Percentiles rank a stretch among this genome's conserved stretches.
Evolutionary conservation across 2,797 vertebrate genomes (phyloP).

Genomic region (Lepilemur ruficaudatus): DNA sequence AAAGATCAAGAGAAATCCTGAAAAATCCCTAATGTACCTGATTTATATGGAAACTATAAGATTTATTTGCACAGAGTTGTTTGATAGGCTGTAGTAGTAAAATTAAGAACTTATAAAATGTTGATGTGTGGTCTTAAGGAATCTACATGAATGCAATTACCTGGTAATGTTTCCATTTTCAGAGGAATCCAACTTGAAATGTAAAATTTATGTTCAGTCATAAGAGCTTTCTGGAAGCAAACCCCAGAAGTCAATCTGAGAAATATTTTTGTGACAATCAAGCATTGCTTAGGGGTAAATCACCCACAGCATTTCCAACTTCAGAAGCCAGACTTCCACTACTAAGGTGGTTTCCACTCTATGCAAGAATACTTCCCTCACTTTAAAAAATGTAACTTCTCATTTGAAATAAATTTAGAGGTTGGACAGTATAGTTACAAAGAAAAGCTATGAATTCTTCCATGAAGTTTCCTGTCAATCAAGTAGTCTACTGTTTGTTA

Average conservation of each 20-base stretch:
- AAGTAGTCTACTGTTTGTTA: not conserved
- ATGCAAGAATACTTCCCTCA: not conserved
- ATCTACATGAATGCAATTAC: slow-evolving; percentile 60
- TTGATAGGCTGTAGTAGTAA: slow-evolving; percentile 79
- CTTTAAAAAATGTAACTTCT: not conserved
- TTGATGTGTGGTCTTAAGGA: slow-evolving; percentile 77
- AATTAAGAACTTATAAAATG: slow-evolving; percentile 83
- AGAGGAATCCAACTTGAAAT: slow-evolving; percentile 62
- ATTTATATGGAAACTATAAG: slow-evolving; percentile 89
- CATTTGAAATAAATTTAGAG: slow-evolving; percentile 28
- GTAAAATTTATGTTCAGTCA: slow-evolving; percentile 61
- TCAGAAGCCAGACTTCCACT: not conserved
- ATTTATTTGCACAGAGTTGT: slow-evolving; percentile 82
- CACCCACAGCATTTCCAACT: not conserved
- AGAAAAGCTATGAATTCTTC: not conserved
- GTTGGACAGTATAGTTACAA: not conserved
- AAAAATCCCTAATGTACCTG: slow-evolving; percentile 85
- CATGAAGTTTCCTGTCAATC: not conserved
- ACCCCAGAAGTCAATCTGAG: slow-evolving; percentile 29
- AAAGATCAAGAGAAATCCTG: slow-evolving; percentile 84
- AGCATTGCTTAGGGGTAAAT: slow-evolving; percentile 20
- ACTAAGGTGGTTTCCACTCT: not conserved
- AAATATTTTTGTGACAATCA: slow-evolving; percentile 47
- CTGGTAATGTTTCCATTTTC: slow-evolving; percentile 52
- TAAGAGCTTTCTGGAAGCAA: slow-evolving; percentile 64